Conservation (phyloP, 2,888 invertebrate species). For the Eustalomyia histrio region DNA sequence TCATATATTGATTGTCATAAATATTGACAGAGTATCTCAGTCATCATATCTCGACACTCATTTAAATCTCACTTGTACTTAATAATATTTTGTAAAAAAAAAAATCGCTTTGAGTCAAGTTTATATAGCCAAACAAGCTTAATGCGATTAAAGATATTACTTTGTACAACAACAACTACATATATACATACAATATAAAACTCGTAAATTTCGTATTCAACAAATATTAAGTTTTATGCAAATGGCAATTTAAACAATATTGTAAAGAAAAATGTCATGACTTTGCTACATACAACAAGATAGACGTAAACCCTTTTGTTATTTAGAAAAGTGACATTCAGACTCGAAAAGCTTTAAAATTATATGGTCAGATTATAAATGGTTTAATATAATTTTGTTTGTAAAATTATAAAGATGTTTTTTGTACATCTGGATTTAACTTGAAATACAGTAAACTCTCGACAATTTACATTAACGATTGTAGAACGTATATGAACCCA, state of each 20-base stretch:
- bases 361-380: constrained; percentile 47
- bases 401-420: too few species aligned
- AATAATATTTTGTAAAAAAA: constrained; percentile 4
- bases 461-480: too few species aligned
- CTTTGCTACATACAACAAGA: constrained; percentile 53
- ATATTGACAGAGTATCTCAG: constrained; percentile 66
- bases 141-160: constrained; percentile 62
- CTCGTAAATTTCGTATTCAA: constrained; percentile 18
- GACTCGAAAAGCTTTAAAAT: constrained; percentile 43
- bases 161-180: constrained; percentile 43
- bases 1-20: constrained; percentile 66
- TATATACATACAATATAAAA: background rate
- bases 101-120: constrained; percentile 55
- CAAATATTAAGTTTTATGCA: constrained; percentile 52
- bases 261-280: constrained; percentile 64
- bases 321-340: constrained; percentile 56
- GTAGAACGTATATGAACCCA: too few species aligned
- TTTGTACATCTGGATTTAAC: background rate
- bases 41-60: constrained; percentile 63
- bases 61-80: constrained; percentile 61
- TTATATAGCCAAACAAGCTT: constrained; percentile 63
- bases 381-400: background rate
- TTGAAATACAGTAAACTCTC: too few species aligned
- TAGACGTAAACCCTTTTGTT: constrained; percentile 55
- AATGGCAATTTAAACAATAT: constrained; percentile 61